Base-by-base conservation (phyloP, 2,888 invertebrate species). In the Caenorhabditis sulstoni region DNA sequence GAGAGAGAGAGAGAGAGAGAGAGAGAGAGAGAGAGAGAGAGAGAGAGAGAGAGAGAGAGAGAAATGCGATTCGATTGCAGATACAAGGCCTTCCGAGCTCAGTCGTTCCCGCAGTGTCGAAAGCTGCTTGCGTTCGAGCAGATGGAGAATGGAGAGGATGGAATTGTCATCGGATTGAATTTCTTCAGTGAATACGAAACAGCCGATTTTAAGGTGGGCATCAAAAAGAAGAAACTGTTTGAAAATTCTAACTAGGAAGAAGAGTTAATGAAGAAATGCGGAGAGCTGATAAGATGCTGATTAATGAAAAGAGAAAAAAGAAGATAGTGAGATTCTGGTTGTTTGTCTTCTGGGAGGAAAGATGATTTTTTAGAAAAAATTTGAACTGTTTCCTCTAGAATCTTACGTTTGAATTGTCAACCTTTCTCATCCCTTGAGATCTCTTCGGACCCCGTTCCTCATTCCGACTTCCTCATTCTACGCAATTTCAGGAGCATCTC, bases 61-160 rank as follows among this genome's bases (percentile, higher is more conserved):
- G 9, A 47, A n/a, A n/a, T n/a, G n/a, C n/a, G n/a, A n/a, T n/a
- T n/a, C n/a, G 47, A 18, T 41, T 41, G 11, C 53, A 86, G 86
- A 44, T 86, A 87, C 76, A 80, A 82, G 68, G 79, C 81, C 5
- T 87, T 87, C 45, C 76, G 79, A 44, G 82, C 80, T 20, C 81
- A 82, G 35, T 59, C 68, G 41, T 86, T 86, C 59, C 61, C 75
- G 14, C 64, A 81, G 20, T 84, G 83, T 59, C 81, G 76, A 11
- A 74, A 79, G 44, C 62, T 88, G 29, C 49, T 88, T 9, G 74
- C 85, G 8, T 88, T 88, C 44, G 81, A 83, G 39, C 71, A 71
- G 18, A 64, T 59, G 16, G 75, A 75, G 53, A 57, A 58, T 49
- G 74, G 65, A 29, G 52, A 55, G 12, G 75, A 74, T 53, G 81